Evolutionary conservation across 2,888 invertebrate species (phyloP).

Genomic region (Elaeidobius kamerunicus): DNA sequence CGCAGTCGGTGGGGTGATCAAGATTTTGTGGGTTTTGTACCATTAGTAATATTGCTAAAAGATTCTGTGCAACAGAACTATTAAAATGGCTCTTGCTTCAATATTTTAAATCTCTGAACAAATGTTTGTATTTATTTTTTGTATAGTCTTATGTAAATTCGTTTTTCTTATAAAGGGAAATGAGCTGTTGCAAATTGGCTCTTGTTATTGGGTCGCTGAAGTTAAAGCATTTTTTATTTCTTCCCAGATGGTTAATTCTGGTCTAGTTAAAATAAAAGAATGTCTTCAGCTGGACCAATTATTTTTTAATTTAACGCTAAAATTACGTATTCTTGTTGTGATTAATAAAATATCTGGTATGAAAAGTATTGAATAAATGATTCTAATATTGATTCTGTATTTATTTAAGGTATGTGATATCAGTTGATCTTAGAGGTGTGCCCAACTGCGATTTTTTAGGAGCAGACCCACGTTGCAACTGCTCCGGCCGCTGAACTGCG

Average conservation of each 20-base stretch:
- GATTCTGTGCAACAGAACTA: constrained; percentile 9
- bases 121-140: constrained; percentile 8
- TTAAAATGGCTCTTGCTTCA: constrained; percentile 1
- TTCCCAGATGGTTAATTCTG: neutral
- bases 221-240: neutral
- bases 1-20: constrained; percentile 6
- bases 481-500: neutral
- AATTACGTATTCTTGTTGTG: neutral
- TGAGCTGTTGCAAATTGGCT: constrained; percentile 1
- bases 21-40: constrained; percentile 17
- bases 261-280: neutral
- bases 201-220: neutral
- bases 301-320: neutral
- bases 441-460: neutral
- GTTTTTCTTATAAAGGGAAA: constrained; percentile 5
- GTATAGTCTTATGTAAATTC: constrained; percentile 8
- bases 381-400: neutral
- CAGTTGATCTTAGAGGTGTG: neutral
- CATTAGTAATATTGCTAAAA: constrained; percentile 9
- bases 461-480: neutral
- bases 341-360: neutral
- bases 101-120: constrained; percentile 1
- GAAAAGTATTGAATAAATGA: neutral
- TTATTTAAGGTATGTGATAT: neutral
- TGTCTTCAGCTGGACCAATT: neutral